phyloP scores from a whole-genome alignment of 2,113 vertebrate species.

The Myiagra hebetior region DNA sequence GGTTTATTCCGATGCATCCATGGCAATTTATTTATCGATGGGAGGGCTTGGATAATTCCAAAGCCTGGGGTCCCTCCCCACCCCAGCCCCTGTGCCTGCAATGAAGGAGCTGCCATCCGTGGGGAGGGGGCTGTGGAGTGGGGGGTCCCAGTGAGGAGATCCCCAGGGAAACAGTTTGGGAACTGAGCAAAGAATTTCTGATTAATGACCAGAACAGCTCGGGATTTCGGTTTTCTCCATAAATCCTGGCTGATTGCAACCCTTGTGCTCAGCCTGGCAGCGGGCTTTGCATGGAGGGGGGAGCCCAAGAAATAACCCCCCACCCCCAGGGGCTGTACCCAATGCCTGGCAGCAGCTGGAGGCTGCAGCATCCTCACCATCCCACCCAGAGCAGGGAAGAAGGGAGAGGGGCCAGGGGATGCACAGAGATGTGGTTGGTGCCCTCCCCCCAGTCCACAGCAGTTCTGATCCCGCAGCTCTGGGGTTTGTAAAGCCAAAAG shows the following conservation, averaged over 20 bases:
- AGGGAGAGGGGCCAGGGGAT: background rate
- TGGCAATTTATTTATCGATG: background rate
- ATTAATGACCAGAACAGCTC: conserved; percentile 10
- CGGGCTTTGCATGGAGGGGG: background rate
- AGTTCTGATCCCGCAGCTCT: background rate
- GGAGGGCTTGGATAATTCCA: background rate
- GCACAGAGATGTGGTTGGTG: background rate
- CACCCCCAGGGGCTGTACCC: background rate
- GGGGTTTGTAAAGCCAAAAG: background rate
- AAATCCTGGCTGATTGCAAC: conserved; percentile 22
- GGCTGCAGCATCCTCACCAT: background rate
- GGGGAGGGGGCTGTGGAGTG: background rate
- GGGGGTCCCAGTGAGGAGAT: background rate
- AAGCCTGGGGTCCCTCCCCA: background rate
- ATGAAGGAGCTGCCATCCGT: background rate
- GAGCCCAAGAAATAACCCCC: background rate
- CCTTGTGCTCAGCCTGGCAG: background rate
- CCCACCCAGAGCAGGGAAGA: background rate
- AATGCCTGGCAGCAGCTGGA: background rate
- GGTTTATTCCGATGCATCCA: background rate
- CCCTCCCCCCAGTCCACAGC: too few relatives aligned
- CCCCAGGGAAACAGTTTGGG: background rate
- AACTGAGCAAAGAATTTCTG: background rate
- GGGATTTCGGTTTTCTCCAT: background rate
- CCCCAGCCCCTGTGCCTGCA: background rate